Percentiles rank a stretch among this genome's conserved stretches.
phyloP scores from a whole-genome alignment of 2,888 invertebrate genomes.

The Aphodius sticticus region DNA sequence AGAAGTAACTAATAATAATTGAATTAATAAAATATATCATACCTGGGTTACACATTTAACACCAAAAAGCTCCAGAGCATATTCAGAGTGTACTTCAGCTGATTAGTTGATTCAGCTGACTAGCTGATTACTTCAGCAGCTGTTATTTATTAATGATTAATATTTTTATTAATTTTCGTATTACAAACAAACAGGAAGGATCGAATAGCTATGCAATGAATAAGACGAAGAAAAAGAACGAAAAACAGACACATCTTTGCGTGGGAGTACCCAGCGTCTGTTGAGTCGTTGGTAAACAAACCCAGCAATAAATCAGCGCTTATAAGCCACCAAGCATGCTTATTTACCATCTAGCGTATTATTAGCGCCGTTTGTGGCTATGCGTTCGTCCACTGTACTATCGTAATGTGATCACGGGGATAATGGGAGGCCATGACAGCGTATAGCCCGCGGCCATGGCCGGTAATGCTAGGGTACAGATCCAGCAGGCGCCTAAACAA shows the following conservation, averaged over 20 bases:
- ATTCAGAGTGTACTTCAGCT: too few species aligned
- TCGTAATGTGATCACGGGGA: slow-evolving; percentile 45
- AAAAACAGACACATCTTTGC: not conserved
- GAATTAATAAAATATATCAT: not conserved
- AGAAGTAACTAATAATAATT: not conserved
- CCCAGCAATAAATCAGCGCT: slow-evolving; percentile 22
- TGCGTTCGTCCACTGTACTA: slow-evolving; percentile 26
- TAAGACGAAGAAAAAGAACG: not conserved
- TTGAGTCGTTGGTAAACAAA: not conserved
- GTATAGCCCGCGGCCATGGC: slow-evolving; percentile 45
- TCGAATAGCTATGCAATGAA: too few species aligned
- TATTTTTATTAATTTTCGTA: too few species aligned
- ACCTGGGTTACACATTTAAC: not conserved
- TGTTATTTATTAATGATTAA: too few species aligned
- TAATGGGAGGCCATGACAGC: slow-evolving; percentile 53
- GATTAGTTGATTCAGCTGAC: too few species aligned
- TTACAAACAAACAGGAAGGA: too few species aligned
- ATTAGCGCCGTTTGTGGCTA: slow-evolving; percentile 14
- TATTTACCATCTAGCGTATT: slow-evolving; percentile 19
- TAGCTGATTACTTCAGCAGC: too few species aligned
- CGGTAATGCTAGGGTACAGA: slow-evolving; percentile 54
- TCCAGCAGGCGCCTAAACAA: slow-evolving; percentile 56
- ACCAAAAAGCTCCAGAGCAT: too few species aligned
- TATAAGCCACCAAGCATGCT: slow-evolving; percentile 20
- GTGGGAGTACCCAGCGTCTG: not conserved